Conservation (phyloP, 2,113 vertebrate genomes). For the Ammodytes dubius region DNA sequence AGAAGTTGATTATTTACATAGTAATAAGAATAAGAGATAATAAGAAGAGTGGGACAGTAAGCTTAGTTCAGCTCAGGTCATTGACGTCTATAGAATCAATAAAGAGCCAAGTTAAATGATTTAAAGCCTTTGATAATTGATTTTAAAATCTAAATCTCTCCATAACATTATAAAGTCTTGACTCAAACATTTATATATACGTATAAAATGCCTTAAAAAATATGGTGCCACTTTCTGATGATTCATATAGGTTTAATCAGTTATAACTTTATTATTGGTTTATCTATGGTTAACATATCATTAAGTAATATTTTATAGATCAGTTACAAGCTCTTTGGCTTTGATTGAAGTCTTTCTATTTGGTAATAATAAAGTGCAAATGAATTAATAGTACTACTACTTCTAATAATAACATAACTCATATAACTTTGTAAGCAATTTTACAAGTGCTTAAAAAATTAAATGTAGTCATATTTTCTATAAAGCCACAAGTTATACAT, state of each 20-base stretch:
- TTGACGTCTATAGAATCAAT: background rate
- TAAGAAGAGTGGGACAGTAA: background rate
- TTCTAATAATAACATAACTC: no score
- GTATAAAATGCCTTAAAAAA: no score
- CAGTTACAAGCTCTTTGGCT: background rate
- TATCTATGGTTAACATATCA: no score
- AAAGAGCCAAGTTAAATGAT: background rate
- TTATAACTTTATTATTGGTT: conserved; percentile 12
- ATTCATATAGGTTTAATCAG: background rate
- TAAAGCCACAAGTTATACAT: background rate
- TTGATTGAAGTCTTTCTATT: background rate
- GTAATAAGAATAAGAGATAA: background rate
- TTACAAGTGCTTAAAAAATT: no score
- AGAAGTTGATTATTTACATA: conserved; percentile 16
- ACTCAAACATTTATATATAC: background rate
- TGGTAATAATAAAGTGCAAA: background rate
- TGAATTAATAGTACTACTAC: background rate
- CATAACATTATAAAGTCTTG: conserved; percentile 4
- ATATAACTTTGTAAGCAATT: no score
- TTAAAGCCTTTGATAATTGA: background rate
- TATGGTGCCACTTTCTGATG: background rate
- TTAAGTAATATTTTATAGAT: background rate
- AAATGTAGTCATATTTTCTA: no score
- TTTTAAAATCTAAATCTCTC: background rate
- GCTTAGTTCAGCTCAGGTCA: conserved; percentile 6